Evolutionary conservation across 1,140 invertebrate genomes (phyloP), one percentile per base, ranked within the genome.

Genomic region (Phocides pigmalion): DNA sequence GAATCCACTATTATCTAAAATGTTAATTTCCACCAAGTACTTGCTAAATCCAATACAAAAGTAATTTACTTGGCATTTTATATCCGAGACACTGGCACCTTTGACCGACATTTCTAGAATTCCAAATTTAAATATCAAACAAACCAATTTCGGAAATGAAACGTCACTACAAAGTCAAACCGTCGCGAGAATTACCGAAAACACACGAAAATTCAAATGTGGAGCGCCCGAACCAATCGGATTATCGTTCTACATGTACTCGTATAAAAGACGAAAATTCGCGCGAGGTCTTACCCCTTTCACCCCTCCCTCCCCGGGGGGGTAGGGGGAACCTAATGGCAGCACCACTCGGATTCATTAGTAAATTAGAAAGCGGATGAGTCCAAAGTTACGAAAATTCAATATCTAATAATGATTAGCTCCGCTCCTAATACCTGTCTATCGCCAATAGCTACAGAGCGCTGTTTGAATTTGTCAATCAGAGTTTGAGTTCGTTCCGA

Each of bases 361-460:
- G 90, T 88, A 92, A 92, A 92, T 92, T 92, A 92, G 88, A 92
- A 90, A 90, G 78, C 82, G 86, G 89, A 92, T 90, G 90, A 92
- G 87, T 90, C 85, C 87, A 90, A 92, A 92, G 87, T 92, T 92
- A 83, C 67, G 88, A 92, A 91, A 91, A 92, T 91, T 90, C 90
- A 90, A 92, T 91, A 91, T 91, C 86, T 90, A 90, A 91, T 91
- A 92, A 92, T 92, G 87, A 92, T 91, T 87, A 89, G 86, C 81
- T 84, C 66, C 70, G 32, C 73, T 73, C 67, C 75, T 78, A 70
- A 82, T 90, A 89, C 88, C 85, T 89, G 88, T 80, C 82, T 85
- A 86, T 86, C 70, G 72, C 62, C 75, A 64, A 80, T 84, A 79
- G 71, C 46, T 80, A 72, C 67, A 65, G 66, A 74, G 67, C 69